Percentiles rank a stretch among this genome's conserved stretches.
Conservation (phyloP, 2,797 vertebrate species). For the Xenentodon cancila region DNA sequence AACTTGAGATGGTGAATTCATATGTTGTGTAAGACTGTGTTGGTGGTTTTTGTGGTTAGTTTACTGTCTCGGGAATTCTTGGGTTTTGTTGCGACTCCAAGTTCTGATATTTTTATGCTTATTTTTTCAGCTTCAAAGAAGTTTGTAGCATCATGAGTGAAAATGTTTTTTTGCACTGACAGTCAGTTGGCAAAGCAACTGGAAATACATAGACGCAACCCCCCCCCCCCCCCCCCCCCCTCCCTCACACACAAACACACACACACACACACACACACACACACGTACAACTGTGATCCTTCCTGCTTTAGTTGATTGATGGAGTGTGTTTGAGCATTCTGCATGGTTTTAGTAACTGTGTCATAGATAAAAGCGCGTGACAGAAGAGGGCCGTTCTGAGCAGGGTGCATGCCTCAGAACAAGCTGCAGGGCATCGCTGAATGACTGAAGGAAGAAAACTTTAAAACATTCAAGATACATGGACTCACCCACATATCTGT, state of each 20-base stretch:
- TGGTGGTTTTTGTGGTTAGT: conserved; percentile 31
- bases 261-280: too few relatives aligned
- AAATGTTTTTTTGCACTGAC: too few relatives aligned
- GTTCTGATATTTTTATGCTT: conserved; percentile 11
- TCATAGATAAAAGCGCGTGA: background rate
- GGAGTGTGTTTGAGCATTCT: conserved; percentile 4
- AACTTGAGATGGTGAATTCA: conserved; percentile 21
- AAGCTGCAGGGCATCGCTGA: conserved; percentile 73
- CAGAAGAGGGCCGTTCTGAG: conserved; percentile 41
- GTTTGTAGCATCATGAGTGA: background rate
- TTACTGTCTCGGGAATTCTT: too few relatives aligned
- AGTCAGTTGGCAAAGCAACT: conserved; percentile 6
- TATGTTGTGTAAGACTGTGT: conserved; percentile 41
- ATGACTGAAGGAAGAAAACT: conserved; percentile 71
- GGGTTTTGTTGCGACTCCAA: too few relatives aligned
- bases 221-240: background rate
- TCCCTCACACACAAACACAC: too few relatives aligned
- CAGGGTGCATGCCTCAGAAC: conserved; percentile 53
- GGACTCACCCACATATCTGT: conserved; percentile 1
- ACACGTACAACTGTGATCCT: background rate
- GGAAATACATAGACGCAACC: conserved; percentile 9
- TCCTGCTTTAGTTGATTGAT: background rate
- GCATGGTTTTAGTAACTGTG: conserved; percentile 18
- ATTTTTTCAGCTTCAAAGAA: conserved; percentile 17
- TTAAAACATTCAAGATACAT: conserved; percentile 42